Conservation (phyloP, 2,797 vertebrate genomes). For the Valencia hispanica region DNA sequence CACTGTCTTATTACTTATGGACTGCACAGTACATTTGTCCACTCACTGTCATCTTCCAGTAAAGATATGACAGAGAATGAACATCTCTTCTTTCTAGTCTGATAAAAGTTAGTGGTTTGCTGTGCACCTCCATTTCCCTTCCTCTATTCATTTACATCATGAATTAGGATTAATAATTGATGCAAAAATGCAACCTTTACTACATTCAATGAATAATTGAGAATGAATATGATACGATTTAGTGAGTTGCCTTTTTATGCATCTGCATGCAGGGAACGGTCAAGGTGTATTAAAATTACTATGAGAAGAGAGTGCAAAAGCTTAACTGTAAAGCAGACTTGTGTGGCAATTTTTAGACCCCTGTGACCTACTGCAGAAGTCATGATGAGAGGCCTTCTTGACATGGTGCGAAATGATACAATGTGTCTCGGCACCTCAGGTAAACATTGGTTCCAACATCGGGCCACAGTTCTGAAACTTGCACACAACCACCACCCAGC, state of each 20-base stretch:
- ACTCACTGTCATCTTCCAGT: conserved; percentile 17
- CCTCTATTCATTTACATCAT: conserved; percentile 54
- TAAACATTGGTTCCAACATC: neutral
- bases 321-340: conserved; percentile 8
- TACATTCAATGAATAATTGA: conserved; percentile 73
- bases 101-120: conserved; percentile 32
- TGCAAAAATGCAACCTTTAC: conserved; percentile 66
- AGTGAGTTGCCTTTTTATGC: conserved; percentile 57
- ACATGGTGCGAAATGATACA: neutral
- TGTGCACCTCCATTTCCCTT: conserved; percentile 22
- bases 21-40: conserved; percentile 33
- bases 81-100: neutral
- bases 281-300: conserved; percentile 60
- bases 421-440: neutral
- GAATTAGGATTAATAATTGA: conserved; percentile 65
- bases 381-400: neutral
- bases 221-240: conserved; percentile 64
- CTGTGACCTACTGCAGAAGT: conserved; percentile 5
- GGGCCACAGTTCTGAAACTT: neutral
- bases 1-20: conserved; percentile 19
- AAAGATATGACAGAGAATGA: conserved; percentile 30
- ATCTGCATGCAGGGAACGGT: conserved; percentile 46
- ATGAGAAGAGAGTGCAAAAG: conserved; percentile 44
- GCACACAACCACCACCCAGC: neutral
- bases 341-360: conserved; percentile 13